phyloP scores from a whole-genome alignment of 2,888 invertebrate genomes.

The Melanostoma mellinum region DNA sequence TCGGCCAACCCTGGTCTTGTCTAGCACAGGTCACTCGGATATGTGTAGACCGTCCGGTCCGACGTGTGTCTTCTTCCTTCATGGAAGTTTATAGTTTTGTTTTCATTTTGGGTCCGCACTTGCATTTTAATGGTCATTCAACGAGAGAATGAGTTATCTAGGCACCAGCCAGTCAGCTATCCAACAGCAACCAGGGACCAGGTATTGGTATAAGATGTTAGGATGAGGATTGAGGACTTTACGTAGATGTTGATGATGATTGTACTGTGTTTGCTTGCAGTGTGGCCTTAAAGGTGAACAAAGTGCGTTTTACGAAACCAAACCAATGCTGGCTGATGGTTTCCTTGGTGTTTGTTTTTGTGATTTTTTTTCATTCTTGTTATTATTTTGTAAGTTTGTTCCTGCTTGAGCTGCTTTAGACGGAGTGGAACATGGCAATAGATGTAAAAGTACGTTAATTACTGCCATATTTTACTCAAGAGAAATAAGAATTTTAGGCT shows the following conservation, averaged over 20 bases:
- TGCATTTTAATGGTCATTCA: conserved; percentile 65
- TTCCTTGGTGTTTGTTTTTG: conserved; percentile 35
- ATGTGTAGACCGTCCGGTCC: conserved; percentile 22
- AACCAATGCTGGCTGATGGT: conserved; percentile 43
- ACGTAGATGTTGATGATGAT: conserved; percentile 35
- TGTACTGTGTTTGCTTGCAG: conserved; percentile 24
- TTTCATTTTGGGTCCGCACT: conserved; percentile 55
- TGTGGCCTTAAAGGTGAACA: conserved; percentile 34
- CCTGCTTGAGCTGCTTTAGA: conserved; percentile 27
- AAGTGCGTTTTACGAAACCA: conserved; percentile 58
- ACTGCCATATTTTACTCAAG: conserved; percentile 41
- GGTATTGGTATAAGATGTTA: conserved; percentile 21
- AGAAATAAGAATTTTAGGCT: conserved; percentile 26
- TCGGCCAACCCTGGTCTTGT: no score
- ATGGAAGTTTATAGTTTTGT: conserved; percentile 54
- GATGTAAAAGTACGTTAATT: conserved; percentile 60
- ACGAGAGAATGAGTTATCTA: conserved; percentile 60
- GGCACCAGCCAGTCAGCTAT: conserved; percentile 12
- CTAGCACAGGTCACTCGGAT: conserved; percentile 41
- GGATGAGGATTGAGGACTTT: conserved; percentile 28
- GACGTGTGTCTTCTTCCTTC: conserved; percentile 19
- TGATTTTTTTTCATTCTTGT: conserved; percentile 22
- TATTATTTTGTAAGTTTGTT: conserved; percentile 16
- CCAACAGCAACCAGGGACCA: conserved; percentile 25
- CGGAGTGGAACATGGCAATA: conserved; percentile 44